Percentiles rank a stretch among this genome's conserved stretches.
phyloP scores from a whole-genome alignment of 2,113 vertebrate genomes.

The Psophia crepitans region DNA sequence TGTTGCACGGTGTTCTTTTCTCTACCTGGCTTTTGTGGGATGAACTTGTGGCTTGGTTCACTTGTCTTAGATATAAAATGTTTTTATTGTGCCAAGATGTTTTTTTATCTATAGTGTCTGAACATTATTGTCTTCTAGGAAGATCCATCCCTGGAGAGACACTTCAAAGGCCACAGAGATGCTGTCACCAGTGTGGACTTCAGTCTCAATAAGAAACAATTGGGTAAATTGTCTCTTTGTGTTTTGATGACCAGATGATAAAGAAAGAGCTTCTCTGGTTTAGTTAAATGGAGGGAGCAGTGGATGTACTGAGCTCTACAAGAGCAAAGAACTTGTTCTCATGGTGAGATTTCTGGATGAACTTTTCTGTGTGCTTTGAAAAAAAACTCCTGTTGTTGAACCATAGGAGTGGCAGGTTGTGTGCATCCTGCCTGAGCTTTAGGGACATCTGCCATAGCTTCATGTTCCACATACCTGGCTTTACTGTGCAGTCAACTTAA shows the following conservation, averaged over 20 bases:
- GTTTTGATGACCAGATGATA: neutral
- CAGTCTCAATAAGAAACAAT: slow-evolving; percentile 86
- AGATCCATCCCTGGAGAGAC: slow-evolving; percentile 88
- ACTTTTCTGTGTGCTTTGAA: neutral
- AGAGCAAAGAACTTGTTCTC: neutral
- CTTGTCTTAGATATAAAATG: neutral
- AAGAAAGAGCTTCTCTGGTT: neutral
- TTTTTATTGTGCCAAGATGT: neutral
- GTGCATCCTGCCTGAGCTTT: neutral
- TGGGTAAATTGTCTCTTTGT: slow-evolving; percentile 76
- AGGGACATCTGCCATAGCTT: neutral
- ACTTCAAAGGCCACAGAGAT: slow-evolving; percentile 94
- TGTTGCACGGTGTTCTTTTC: neutral
- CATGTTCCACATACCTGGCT: neutral
- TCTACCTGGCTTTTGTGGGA: neutral
- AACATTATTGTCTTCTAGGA: slow-evolving; percentile 71
- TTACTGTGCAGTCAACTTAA: neutral
- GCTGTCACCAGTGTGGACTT: slow-evolving; percentile 89
- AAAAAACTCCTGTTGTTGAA: neutral
- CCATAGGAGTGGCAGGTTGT: neutral
- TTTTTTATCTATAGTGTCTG: neutral
- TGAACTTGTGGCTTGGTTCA: neutral
- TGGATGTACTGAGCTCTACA: neutral
- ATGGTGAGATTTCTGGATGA: neutral
- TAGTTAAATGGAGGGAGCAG: neutral